Conservation (phyloP, 2,113 vertebrate genomes). For the Lepisosteus osseus region DNA sequence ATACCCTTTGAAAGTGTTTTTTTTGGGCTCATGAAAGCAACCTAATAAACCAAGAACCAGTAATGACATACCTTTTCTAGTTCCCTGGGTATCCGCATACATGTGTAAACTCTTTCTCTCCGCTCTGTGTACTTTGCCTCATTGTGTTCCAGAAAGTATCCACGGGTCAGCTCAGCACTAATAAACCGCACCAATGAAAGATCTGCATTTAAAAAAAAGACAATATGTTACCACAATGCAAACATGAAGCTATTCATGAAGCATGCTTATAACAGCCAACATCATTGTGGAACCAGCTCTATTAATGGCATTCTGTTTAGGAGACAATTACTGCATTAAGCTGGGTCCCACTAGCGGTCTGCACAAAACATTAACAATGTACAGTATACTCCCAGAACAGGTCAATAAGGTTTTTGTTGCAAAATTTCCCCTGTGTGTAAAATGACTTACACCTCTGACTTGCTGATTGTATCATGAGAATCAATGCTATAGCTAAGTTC, state of each 20-base stretch:
- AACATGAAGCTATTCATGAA: conserved; percentile 26
- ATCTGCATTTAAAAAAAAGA: conserved; percentile 67
- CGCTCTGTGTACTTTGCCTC: conserved; percentile 95
- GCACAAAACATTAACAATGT: too few relatives aligned
- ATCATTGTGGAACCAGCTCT: background rate
- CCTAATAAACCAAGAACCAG: background rate
- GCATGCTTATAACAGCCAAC: background rate
- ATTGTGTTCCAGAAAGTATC: conserved; percentile 97
- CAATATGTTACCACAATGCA: conserved; percentile 25
- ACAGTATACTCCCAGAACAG: too few relatives aligned
- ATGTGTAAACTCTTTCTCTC: conserved; percentile 91
- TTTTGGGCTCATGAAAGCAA: too few relatives aligned
- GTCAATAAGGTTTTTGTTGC: too few relatives aligned
- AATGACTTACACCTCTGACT: too few relatives aligned
- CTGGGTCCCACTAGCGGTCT: too few relatives aligned
- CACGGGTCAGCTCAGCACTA: conserved; percentile 88
- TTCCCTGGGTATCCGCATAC: conserved; percentile 94
- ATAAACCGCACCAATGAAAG: conserved; percentile 88
- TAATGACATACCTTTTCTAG: conserved; percentile 82
- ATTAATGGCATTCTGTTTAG: too few relatives aligned
- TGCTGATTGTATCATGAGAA: too few relatives aligned
- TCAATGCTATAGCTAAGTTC: too few relatives aligned
- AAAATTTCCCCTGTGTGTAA: too few relatives aligned
- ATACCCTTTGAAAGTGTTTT: background rate
- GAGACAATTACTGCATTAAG: too few relatives aligned